These are phyloP conservation scores for Sinocyclocheilus anophthalmus DNA, from an alignment of 2,113 vertebrate species.

Conservation along the genomic window DNA sequence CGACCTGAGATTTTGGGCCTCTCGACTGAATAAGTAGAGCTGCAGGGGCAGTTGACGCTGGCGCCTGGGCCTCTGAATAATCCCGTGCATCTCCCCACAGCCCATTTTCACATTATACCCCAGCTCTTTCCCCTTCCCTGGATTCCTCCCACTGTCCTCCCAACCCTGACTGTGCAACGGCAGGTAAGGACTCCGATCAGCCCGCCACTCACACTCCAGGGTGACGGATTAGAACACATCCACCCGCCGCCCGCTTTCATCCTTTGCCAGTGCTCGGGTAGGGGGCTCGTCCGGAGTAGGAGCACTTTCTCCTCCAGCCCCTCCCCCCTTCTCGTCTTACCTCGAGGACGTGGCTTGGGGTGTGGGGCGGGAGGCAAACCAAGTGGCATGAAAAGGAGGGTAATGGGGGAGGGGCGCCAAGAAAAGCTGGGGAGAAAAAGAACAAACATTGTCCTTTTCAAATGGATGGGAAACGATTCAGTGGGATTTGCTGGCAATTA, in stretches of 20 bases:
- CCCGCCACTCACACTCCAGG: conserved; percentile 57
- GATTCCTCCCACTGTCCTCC: conserved; percentile 31
- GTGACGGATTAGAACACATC: conserved; percentile 70
- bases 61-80: conserved; percentile 53
- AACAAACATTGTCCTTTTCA: conserved; percentile 84
- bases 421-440: conserved; percentile 73
- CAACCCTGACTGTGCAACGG: conserved; percentile 57
- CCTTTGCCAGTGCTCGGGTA: conserved; percentile 68
- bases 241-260: conserved; percentile 77
- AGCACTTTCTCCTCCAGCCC: conserved; percentile 43
- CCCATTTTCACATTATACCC: conserved; percentile 42
- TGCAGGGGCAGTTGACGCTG: conserved; percentile 50
- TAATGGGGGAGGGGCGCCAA: conserved; percentile 50
- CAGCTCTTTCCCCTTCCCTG: conserved; percentile 35
- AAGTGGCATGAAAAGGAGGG: conserved; percentile 61
- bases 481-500: conserved; percentile 91
- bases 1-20: conserved; percentile 38
- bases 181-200: conserved; percentile 69
- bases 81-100: conserved; percentile 23
- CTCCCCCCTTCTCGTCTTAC: conserved; percentile 20
- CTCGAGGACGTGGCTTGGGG: conserved; percentile 50
- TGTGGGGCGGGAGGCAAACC: conserved; percentile 65
- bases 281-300: conserved; percentile 63
- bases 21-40: conserved; percentile 48
- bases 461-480: conserved; percentile 90